phyloP scores from a whole-genome alignment of 2,797 vertebrate genomes.

The Naso thynnoides region DNA sequence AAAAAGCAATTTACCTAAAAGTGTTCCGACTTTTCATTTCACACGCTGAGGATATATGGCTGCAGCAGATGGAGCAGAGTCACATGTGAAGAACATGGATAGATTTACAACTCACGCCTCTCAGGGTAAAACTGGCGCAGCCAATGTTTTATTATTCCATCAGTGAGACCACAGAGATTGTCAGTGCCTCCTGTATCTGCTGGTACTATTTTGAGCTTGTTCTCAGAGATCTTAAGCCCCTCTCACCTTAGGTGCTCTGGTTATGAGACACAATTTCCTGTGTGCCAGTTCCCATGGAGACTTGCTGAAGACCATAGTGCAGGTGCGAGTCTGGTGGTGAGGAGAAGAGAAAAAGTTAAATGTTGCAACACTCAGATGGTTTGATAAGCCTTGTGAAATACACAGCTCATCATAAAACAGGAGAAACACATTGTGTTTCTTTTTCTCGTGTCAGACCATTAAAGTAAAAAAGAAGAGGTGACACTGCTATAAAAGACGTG shows the following conservation, averaged over 20 bases:
- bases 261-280: conserved; percentile 72
- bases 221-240: conserved; percentile 51
- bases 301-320: conserved; percentile 50
- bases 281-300: conserved; percentile 77
- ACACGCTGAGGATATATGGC: conserved; percentile 45
- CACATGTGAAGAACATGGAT: conserved; percentile 58
- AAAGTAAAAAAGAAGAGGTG: conserved; percentile 18
- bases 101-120: conserved; percentile 62
- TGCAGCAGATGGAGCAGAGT: conserved; percentile 45
- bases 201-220: conserved; percentile 40
- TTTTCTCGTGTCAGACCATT: conserved; percentile 24
- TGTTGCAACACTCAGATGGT: conserved; percentile 15
- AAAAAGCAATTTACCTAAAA: conserved; percentile 69
- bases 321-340: conserved; percentile 38
- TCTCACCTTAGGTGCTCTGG: conserved; percentile 62
- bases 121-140: conserved; percentile 46
- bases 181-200: conserved; percentile 39
- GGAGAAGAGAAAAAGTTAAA: conserved; percentile 39
- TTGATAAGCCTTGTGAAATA: conserved; percentile 35
- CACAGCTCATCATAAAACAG: conserved; percentile 34
- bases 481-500: conserved; percentile 29
- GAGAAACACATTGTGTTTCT: conserved; percentile 15
- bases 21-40: conserved; percentile 59
- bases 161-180: conserved; percentile 45
- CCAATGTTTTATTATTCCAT: conserved; percentile 42